Conservation (phyloP, 2,888 invertebrate species). For the Drosophila austrosaltans region DNA sequence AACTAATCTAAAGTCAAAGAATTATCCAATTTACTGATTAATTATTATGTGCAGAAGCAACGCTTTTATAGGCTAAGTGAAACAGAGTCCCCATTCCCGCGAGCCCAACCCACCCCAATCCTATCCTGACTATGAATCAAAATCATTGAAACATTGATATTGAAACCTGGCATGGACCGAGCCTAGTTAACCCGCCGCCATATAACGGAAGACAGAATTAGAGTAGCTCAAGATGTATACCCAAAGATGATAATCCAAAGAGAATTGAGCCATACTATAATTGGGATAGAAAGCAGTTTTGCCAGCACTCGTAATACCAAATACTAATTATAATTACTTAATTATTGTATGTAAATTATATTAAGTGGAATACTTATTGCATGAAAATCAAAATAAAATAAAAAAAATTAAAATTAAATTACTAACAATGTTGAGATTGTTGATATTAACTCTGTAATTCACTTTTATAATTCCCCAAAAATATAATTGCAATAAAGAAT, state of each 20-base stretch:
- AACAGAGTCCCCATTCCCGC: slow-evolving; percentile 27
- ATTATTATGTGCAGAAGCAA: slow-evolving; percentile 56
- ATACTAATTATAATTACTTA: slow-evolving; percentile 35
- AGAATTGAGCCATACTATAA: slow-evolving; percentile 58
- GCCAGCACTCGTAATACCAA: slow-evolving; percentile 21
- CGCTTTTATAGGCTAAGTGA: slow-evolving; percentile 62
- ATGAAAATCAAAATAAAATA: slow-evolving; percentile 44
- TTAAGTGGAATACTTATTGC: slow-evolving; percentile 40
- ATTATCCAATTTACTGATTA: slow-evolving; percentile 29
- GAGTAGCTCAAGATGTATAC: slow-evolving; percentile 21
- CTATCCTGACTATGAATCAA: slow-evolving; percentile 26
- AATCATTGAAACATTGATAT: slow-evolving; percentile 9
- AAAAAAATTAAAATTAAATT: slow-evolving; percentile 14
- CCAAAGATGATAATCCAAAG: slow-evolving; percentile 67
- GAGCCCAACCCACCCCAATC: slow-evolving; percentile 14
- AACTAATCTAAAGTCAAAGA: slow-evolving; percentile 37
- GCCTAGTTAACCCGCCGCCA: slow-evolving; percentile 62
- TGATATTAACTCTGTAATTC: not conserved
- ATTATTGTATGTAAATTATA: slow-evolving; percentile 41
- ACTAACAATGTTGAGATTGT: slow-evolving; percentile 14
- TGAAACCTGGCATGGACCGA: slow-evolving; percentile 37
- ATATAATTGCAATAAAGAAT: not conserved
- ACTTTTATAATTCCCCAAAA: not conserved
- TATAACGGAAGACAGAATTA: slow-evolving; percentile 38
- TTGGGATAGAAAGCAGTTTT: slow-evolving; percentile 44